Evolutionary conservation across 2,888 invertebrate species (phyloP), one percentile per base, ranked within the genome.

Genomic region (Noctua pronuba): DNA sequence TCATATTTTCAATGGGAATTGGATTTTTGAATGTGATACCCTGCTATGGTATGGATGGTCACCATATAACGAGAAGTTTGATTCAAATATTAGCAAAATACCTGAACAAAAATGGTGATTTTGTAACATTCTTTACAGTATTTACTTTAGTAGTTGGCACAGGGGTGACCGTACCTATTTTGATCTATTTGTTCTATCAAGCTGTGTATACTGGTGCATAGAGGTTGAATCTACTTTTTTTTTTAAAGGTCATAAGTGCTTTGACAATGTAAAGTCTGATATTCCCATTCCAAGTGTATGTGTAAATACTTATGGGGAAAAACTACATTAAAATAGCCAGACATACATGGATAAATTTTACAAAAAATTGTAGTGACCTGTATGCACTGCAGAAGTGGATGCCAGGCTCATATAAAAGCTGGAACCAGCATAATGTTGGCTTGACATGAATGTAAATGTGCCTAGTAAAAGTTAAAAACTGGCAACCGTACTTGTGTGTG

Each of bases 41-140:
- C 0, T 99, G 99, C 93, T 98, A 99, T 92, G 98, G 98, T 82
- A 98, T 99, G 92, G 99, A 99, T 94, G 99, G 99, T 0, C 98
- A 99, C 92, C 98, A 98, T 93, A 99, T 99, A 89, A 97, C 98
- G 67, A 97, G 97, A 90, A 97, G 97, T 83, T 94, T 98, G 71
- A 97, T 97, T 80, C 97, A 98, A 92, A 95, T 97, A 85, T 93
- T 98, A 94, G 91, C 97, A 94, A 94, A 97, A 97, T 92, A 97
- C 96, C 90, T 97, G 94, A 93, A 97, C 97, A 90, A 97, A 97
- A 92, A 97, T 98, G 91, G 97, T 81, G 95, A 96, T 81, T 96
- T 96, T 92, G 94, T 96, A 16, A 95, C 94, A 62, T 95, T 96
- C 86, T 94, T 94, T 58, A 96, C 98, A 70, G 96, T 98, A 72